Percentiles rank a stretch among this genome's conserved stretches.
These are phyloP conservation scores for Mythimna pallens DNA, from an alignment of 2,888 invertebrate genomes.

Conservation along the genomic window DNA sequence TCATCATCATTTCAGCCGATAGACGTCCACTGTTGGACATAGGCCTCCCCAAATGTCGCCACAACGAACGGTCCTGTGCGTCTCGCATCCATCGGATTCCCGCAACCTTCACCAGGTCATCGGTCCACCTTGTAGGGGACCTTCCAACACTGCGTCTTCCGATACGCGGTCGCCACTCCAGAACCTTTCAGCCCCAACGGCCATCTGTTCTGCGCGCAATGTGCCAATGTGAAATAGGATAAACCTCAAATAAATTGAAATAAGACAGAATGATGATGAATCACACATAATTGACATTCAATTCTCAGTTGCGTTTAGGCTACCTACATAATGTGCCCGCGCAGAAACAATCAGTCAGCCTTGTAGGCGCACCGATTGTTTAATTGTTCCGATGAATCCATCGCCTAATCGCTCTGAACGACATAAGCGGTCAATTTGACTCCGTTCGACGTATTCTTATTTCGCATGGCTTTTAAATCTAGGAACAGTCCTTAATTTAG, in stretches of 20 bases:
- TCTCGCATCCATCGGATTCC: too few relatives aligned
- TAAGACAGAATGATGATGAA: background rate
- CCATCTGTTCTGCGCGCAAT: too few relatives aligned
- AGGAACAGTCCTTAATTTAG: background rate
- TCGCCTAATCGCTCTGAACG: slow-evolving; percentile 34
- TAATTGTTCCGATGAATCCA: slow-evolving; percentile 47
- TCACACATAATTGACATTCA: background rate
- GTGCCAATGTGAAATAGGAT: too few relatives aligned
- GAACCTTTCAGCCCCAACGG: too few relatives aligned
- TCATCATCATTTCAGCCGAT: too few relatives aligned
- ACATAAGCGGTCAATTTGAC: slow-evolving; percentile 46
- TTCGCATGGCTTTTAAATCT: slow-evolving; percentile 9
- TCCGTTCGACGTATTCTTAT: background rate
- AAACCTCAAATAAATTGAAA: background rate
- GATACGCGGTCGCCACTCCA: too few relatives aligned
- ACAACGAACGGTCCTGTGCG: too few relatives aligned
- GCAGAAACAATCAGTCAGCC: slow-evolving; percentile 16
- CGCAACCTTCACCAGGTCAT: too few relatives aligned
- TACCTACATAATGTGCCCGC: background rate
- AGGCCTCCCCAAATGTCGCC: too few relatives aligned
- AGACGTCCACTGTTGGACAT: too few relatives aligned
- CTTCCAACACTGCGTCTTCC: too few relatives aligned
- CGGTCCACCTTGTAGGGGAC: too few relatives aligned
- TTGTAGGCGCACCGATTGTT: slow-evolving; percentile 51
- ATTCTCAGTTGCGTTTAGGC: background rate